Evolutionary conservation across 2,888 invertebrate species (phyloP).

Genomic region (Dorcus parallelipipedus): DNA sequence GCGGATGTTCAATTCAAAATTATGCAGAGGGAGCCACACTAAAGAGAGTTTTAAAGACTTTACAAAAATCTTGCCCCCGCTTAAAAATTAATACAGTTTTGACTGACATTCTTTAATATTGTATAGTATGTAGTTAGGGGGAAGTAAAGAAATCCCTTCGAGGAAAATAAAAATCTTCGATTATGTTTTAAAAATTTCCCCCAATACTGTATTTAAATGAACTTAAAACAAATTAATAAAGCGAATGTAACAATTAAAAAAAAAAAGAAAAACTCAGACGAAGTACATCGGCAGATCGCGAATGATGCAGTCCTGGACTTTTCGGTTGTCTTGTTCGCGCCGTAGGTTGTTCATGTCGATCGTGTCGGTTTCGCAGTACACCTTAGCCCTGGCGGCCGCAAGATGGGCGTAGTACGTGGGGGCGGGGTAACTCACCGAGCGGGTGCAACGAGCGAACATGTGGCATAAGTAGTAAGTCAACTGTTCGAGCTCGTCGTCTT

Average conservation of each 20-base stretch:
- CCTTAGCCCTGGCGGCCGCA: slow-evolving; percentile 69
- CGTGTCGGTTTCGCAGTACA: slow-evolving; percentile 44
- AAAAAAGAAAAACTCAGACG: slow-evolving; percentile 52
- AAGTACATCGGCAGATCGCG: slow-evolving; percentile 67
- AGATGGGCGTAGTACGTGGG: slow-evolving; percentile 87
- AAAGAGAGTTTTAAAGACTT: too few species aligned
- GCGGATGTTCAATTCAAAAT: too few species aligned
- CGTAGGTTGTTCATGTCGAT: slow-evolving; percentile 52
- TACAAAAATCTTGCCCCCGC: too few species aligned
- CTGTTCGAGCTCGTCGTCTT: slow-evolving; percentile 72
- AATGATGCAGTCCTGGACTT: slow-evolving; percentile 55
- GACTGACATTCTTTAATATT: too few species aligned
- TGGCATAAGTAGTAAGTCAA: slow-evolving; percentile 82
- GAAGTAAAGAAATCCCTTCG: too few species aligned
- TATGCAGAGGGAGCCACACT: too few species aligned
- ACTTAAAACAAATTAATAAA: background rate
- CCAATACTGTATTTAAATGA: too few species aligned
- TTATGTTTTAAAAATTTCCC: too few species aligned
- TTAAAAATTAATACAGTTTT: too few species aligned
- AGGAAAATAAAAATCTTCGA: too few species aligned
- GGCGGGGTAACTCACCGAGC: slow-evolving; percentile 82
- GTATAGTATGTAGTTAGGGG: too few species aligned
- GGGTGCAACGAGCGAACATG: slow-evolving; percentile 77
- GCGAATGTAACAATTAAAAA: background rate
- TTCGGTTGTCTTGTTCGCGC: slow-evolving; percentile 51